Base-by-base conservation (phyloP, 2,888 invertebrate species). In the Hartigia nigra region DNA sequence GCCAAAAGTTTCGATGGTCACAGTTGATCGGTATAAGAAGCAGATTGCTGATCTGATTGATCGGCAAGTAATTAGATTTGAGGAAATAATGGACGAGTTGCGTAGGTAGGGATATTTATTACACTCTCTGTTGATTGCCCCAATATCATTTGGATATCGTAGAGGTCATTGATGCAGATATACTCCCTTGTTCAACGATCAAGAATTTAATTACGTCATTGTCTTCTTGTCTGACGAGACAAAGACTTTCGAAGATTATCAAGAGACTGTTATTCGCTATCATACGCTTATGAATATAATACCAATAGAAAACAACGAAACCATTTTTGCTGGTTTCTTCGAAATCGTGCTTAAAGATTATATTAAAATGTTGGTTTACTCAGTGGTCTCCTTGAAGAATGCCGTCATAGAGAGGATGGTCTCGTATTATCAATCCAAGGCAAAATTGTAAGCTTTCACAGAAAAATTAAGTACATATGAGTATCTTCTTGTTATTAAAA, bases 311-410 rank as follows among this genome's bases (percentile, higher is more conserved):
- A 92, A 88, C 74, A 94, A 95, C 82, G 94, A 95, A 82, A 95
- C 95, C 0, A 93, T 96, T 35, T 94, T 95, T 31, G 95, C 96
- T 87, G 98, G 97, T 5, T 94, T 98, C 92, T 98, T 96, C 90
- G 95, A 96, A 89, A 95, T 98, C 91, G 95, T 96, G 90, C 94
- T 97, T 77, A 94, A 94, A 75, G 95, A 96, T 77, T 93, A 98
- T 74, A 95, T 98, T 75, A 93, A 93, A 36, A 93, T 95, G 0
- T 91, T 98, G 80, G 94, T 96, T 14, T 92, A 92, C 23, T 93
- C 96, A 74, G 95, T 97, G 0, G 94, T 95, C 37, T 93, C 93
- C 79, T 93, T 97, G 81, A 95, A 95, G 82, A 94, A 94, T 77
- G 94, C 94, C 77, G 90, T 98, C 76, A 92, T 98, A 23, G 92